phyloP scores from a whole-genome alignment of 2,797 vertebrate genomes.

The Fistularia tabacaria region DNA sequence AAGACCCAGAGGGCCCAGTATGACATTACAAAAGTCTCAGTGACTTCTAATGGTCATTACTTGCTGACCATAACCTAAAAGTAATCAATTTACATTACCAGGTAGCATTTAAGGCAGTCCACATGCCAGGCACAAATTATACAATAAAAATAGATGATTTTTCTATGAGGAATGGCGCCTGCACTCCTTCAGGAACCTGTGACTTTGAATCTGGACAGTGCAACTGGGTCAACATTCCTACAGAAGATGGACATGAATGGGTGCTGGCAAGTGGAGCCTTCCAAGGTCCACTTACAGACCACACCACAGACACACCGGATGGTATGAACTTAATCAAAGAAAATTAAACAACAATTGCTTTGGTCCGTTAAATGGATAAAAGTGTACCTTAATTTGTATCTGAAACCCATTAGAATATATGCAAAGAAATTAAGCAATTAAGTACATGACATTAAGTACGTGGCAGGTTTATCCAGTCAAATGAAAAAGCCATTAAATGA shows the following conservation, averaged over 20 bases:
- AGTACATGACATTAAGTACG: too few relatives aligned
- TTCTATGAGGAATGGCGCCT: slow-evolving; percentile 60
- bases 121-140: slow-evolving; percentile 25
- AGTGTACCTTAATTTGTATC: too few relatives aligned
- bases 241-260: slow-evolving; percentile 61
- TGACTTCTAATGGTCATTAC: too few relatives aligned
- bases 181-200: slow-evolving; percentile 65
- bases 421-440: too few relatives aligned
- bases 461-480: too few relatives aligned
- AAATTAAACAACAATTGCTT: not conserved
- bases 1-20: too few relatives aligned
- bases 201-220: slow-evolving; percentile 76
- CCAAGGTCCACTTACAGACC: slow-evolving; percentile 60
- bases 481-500: too few relatives aligned
- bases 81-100: slow-evolving; percentile 22
- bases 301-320: slow-evolving; percentile 66
- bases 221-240: slow-evolving; percentile 63
- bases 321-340: slow-evolving; percentile 43
- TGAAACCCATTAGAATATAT: too few relatives aligned
- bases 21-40: too few relatives aligned
- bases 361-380: too few relatives aligned
- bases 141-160: slow-evolving; percentile 70
- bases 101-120: slow-evolving; percentile 65
- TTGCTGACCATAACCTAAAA: too few relatives aligned
- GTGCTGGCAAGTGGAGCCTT: slow-evolving; percentile 54